A percentile compares a stretch with the other conserved stretches of the same genome.
phyloP scores from a whole-genome alignment of 1,140 invertebrate species.

The Coboldia fuscipes region DNA sequence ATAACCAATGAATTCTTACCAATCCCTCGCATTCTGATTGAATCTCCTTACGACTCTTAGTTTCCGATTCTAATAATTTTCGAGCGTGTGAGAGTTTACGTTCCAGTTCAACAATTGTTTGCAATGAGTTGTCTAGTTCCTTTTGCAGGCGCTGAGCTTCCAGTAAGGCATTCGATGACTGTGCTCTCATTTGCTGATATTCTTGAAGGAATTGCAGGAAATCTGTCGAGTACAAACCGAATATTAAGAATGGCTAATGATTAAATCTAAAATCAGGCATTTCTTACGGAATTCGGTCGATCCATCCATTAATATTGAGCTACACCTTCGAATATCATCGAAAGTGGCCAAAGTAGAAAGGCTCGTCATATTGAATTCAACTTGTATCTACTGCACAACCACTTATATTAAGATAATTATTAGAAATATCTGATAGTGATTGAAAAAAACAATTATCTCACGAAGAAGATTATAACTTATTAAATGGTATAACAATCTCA shows the following conservation, averaged over 20 bases:
- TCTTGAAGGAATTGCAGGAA: slow-evolving; percentile 44
- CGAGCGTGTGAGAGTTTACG: slow-evolving; percentile 55
- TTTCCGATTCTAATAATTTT: slow-evolving; percentile 55
- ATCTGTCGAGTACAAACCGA: slow-evolving; percentile 25
- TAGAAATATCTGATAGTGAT: no score
- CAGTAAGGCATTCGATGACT: slow-evolving; percentile 39
- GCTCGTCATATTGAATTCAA: no score
- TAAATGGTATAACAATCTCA: no score
- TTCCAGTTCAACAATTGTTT: slow-evolving; percentile 42
- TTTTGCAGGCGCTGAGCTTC: slow-evolving; percentile 42
- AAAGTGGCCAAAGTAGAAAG: slow-evolving; percentile 30
- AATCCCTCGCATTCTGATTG: slow-evolving; percentile 39
- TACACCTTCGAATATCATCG: slow-evolving; percentile 43
- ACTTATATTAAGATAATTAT: no score
- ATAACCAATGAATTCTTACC: slow-evolving; percentile 17
- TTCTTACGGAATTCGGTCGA: slow-evolving; percentile 40
- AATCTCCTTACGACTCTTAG: slow-evolving; percentile 32
- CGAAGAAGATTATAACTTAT: no score
- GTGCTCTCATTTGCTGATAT: slow-evolving; percentile 44
- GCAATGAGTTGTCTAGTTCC: slow-evolving; percentile 37
- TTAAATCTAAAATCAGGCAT: slow-evolving; percentile 4
- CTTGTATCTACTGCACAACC: no score
- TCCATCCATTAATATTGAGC: slow-evolving; percentile 36
- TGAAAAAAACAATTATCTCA: no score
- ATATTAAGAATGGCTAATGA: not conserved